These are phyloP conservation scores for Drosophila mayri DNA, from an alignment of 1,140 invertebrate species.

Conservation along the genomic window DNA sequence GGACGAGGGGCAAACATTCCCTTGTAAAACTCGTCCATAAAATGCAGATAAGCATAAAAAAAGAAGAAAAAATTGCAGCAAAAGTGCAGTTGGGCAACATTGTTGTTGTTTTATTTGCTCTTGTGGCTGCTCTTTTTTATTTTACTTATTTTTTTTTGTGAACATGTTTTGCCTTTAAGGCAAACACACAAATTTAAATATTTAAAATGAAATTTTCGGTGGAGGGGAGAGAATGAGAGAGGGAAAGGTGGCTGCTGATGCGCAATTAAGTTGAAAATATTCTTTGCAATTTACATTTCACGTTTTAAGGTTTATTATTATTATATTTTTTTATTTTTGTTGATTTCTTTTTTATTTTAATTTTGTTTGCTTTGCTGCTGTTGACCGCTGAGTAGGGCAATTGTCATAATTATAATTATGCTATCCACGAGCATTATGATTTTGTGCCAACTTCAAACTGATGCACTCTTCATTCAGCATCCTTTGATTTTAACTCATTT, in stretches of 20 bases:
- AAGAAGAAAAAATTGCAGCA: slow-evolving; percentile 31
- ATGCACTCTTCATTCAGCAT: too few relatives aligned
- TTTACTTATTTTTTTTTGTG: not conserved
- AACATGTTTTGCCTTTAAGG: slow-evolving; percentile 27
- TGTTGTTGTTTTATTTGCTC: slow-evolving; percentile 16
- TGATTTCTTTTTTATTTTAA: not conserved
- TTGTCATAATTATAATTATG: slow-evolving; percentile 9
- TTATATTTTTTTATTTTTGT: not conserved
- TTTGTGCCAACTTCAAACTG: not conserved
- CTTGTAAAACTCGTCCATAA: slow-evolving; percentile 67
- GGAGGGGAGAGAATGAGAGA: not conserved
- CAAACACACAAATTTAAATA: slow-evolving; percentile 43
- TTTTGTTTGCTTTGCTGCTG: slow-evolving; percentile 22
- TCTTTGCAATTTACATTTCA: slow-evolving; percentile 18
- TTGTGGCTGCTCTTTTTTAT: slow-evolving; percentile 16
- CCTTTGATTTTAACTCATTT: not conserved
- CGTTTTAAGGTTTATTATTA: slow-evolving; percentile 18
- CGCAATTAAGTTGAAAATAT: slow-evolving; percentile 73
- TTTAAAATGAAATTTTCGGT: slow-evolving; percentile 35
- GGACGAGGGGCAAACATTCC: slow-evolving; percentile 41
- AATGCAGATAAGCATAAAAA: slow-evolving; percentile 48
- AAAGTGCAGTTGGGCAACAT: slow-evolving; percentile 55
- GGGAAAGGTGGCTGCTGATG: slow-evolving; percentile 25
- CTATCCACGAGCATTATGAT: too few relatives aligned
- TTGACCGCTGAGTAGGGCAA: slow-evolving; percentile 67